Evolutionary conservation across 2,113 vertebrate genomes (phyloP).

Genomic region (Macaca mulatta): DNA sequence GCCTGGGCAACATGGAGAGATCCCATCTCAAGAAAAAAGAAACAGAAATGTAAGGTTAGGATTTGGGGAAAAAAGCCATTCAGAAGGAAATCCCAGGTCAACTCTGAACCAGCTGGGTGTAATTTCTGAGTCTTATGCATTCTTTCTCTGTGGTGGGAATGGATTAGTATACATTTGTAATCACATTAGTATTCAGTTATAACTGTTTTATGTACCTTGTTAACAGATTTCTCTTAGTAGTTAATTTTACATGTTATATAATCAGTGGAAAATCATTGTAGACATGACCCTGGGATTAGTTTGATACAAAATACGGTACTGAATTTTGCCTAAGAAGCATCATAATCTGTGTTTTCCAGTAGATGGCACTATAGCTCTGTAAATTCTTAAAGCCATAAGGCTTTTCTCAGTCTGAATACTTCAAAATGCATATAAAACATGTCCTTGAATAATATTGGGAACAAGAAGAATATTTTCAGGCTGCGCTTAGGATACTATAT

Average conservation of each 20-base stretch:
- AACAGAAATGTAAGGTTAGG: background rate
- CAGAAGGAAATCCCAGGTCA: background rate
- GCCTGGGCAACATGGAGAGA: background rate
- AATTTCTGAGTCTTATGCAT: background rate
- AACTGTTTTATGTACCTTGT: background rate
- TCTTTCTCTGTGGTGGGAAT: background rate
- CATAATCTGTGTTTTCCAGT: slow-evolving; percentile 44
- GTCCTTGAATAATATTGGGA: slow-evolving; percentile 17
- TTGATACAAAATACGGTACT: background rate
- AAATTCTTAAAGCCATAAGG: background rate
- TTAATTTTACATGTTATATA: background rate
- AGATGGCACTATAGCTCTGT: slow-evolving; percentile 75
- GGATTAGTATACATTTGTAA: background rate
- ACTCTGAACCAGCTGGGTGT: slow-evolving; percentile 5
- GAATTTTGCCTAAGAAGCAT: slow-evolving; percentile 15
- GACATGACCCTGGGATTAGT: background rate
- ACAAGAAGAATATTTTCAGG: background rate
- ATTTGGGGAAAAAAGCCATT: background rate
- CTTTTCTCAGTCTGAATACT: background rate
- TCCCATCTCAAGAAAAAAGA: background rate
- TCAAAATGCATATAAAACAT: background rate
- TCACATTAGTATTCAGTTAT: background rate
- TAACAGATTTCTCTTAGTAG: slow-evolving; percentile 15
- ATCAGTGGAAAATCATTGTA: background rate
- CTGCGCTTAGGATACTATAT: background rate